Conservation (phyloP, 2,888 invertebrate genomes). For the Oscheius myriophilus region DNA sequence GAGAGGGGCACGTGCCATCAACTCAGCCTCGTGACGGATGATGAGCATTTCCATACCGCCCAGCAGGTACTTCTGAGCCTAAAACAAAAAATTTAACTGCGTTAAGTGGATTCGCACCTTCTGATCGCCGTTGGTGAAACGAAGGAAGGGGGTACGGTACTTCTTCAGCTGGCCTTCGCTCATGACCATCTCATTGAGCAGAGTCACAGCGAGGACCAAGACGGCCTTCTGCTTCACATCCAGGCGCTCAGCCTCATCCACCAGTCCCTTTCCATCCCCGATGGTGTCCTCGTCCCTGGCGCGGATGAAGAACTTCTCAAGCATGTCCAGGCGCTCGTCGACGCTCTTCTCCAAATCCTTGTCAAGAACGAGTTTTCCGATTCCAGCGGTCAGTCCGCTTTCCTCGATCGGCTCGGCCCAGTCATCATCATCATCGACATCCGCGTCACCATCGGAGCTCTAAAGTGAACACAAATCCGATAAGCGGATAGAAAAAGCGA, state of each 20-base stretch:
- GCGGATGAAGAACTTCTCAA: conserved; percentile 81
- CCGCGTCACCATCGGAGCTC: conserved; percentile 24
- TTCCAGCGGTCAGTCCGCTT: conserved; percentile 79
- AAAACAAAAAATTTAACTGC: neutral
- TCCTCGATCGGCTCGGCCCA: conserved; percentile 95
- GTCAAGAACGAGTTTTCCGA: conserved; percentile 86
- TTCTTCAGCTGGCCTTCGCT: conserved; percentile 76
- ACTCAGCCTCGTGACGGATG: conserved; percentile 73
- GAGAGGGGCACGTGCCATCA: conserved; percentile 88
- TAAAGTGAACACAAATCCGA: neutral
- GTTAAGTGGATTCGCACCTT: conserved; percentile 40
- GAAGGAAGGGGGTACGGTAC: conserved; percentile 78
- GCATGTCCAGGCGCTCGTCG: conserved; percentile 92
- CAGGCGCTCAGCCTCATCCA: conserved; percentile 86
- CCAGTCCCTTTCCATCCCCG: conserved; percentile 36
- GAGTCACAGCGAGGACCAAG: conserved; percentile 89
- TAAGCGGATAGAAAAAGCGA: no score
- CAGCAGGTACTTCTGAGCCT: conserved; percentile 81
- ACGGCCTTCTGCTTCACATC: conserved; percentile 93
- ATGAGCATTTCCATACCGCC: conserved; percentile 91
- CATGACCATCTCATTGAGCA: conserved; percentile 77
- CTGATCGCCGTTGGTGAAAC: conserved; percentile 63
- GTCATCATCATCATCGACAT: conserved; percentile 79
- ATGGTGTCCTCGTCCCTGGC: conserved; percentile 61
- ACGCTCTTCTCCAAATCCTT: conserved; percentile 95